These are phyloP conservation scores for Eueides isabella DNA, from an alignment of 1,140 invertebrate species.

Conservation along the genomic window DNA sequence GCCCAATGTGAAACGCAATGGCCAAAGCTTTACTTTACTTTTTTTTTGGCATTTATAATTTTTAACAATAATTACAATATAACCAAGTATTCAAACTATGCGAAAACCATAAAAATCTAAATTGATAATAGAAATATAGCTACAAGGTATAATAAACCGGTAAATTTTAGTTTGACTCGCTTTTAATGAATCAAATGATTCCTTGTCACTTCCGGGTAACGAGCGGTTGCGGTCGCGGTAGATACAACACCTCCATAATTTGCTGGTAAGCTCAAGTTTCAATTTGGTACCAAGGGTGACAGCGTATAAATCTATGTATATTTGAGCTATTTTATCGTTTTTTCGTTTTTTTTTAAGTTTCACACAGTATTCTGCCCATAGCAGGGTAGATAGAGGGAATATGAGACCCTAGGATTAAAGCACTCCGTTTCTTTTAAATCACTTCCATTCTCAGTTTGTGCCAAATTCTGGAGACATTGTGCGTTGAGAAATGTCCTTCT, in stretches of 20 bases:
- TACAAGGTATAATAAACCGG: too few species aligned
- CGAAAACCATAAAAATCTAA: not conserved
- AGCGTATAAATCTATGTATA: not conserved
- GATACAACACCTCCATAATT: not conserved
- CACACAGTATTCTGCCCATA: too few species aligned
- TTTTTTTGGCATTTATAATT: too few species aligned
- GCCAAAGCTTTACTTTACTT: too few species aligned
- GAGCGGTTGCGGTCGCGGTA: constrained; percentile 6
- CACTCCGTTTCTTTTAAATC: too few species aligned
- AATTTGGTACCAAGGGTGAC: not conserved
- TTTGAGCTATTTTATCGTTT: not conserved
- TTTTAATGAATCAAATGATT: not conserved
- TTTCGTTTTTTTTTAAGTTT: too few species aligned
- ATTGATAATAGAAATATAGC: not conserved
- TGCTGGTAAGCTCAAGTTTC: not conserved
- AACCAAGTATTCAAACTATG: not conserved
- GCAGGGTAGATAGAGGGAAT: too few species aligned
- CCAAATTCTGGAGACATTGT: too few species aligned
- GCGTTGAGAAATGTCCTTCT: too few species aligned
- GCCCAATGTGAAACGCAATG: too few species aligned
- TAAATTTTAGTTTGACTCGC: not conserved
- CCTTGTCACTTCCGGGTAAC: constrained; percentile 3
- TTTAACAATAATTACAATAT: not conserved
- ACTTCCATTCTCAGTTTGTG: too few species aligned
- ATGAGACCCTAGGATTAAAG: too few species aligned